phyloP scores from a whole-genome alignment of 2,113 vertebrate genomes.

The Tonatia bakeri region DNA sequence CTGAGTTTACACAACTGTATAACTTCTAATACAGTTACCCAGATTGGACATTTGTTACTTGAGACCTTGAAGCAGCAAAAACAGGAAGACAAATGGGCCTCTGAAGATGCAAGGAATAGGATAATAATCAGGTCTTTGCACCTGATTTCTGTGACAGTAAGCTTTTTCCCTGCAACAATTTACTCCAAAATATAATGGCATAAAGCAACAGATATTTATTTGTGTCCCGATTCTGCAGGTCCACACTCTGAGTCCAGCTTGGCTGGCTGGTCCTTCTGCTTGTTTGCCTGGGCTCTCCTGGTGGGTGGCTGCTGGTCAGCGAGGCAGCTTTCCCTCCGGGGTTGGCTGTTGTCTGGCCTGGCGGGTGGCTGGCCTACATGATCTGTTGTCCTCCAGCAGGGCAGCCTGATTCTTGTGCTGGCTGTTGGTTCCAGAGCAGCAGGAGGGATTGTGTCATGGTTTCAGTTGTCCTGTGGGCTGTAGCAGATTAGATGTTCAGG shows the following conservation, averaged over 20 bases:
- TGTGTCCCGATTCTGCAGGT: not conserved
- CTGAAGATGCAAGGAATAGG: not conserved
- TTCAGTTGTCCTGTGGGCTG: not conserved
- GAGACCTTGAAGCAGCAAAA: not conserved
- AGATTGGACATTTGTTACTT: not conserved
- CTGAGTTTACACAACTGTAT: not conserved
- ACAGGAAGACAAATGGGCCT: not conserved
- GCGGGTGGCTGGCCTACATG: not conserved
- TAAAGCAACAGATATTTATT: not conserved
- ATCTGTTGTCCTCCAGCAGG: not conserved
- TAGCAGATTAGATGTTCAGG: not conserved
- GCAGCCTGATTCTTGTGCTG: not conserved
- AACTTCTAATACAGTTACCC: not conserved
- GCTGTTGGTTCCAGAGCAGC: not conserved
- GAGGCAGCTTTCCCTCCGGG: not conserved
- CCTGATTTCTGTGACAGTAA: not conserved
- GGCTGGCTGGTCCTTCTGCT: not conserved
- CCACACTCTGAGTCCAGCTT: not conserved
- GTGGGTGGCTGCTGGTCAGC: not conserved
- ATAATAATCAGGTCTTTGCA: not conserved
- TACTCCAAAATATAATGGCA: not conserved
- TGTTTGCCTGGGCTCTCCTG: not conserved
- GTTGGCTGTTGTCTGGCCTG: not conserved
- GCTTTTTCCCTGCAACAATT: not conserved
- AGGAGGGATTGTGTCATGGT: not conserved